Base-by-base conservation (phyloP, 2,113 vertebrate species). In the Perca fluviatilis region DNA sequence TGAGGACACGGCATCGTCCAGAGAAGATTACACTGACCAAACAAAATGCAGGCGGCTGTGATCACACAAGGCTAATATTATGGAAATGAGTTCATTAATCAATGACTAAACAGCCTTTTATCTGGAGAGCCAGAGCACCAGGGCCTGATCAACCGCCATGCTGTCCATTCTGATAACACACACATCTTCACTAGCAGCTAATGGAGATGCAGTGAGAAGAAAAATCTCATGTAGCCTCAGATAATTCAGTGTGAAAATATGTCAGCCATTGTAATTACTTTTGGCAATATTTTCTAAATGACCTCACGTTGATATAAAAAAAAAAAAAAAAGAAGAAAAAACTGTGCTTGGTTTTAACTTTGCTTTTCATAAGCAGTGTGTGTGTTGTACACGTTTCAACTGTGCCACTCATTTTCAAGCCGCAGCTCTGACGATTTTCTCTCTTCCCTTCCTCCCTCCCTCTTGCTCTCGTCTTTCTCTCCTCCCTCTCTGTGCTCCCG, bases 21-120 rank as follows among this genome's bases (percentile, higher is more conserved):
- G 23, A 40, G 57, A 13, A 74, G 46, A 77, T 50, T 7, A 19
- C 47, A 51, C 71, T 68, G 53, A 71, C 70, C 64, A 81, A 88
- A 82, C 69, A 71, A 76, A 73, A 73, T 46, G 51, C 25, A 33
- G 79, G 49, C 56, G 61, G 78, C 69, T 70, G 81, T 74, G 85
- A 89, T 91, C 85, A 78, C 85, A 90, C 58, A 75, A 73, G 79
- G 80, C 88, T 92, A 89, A 94, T 93, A 94, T 93, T 93, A 95
- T 94, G 93, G 87, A 94, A 93, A 95, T 94, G 0, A 86, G 84
- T 85, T 93, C 84, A 95, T 95, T 92, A 93, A 95, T 95, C 93
- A 95, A 91, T 93, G 85, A 86, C 89, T 71, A 80, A 89, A 78
- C 77, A 77, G 80, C 82, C 87, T 93, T 94, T 94, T 94, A 95